A percentile compares a stretch with the other conserved stretches of the same genome.
Conservation (phyloP, 2,888 invertebrate genomes). For the Drosophila peninsularis region DNA sequence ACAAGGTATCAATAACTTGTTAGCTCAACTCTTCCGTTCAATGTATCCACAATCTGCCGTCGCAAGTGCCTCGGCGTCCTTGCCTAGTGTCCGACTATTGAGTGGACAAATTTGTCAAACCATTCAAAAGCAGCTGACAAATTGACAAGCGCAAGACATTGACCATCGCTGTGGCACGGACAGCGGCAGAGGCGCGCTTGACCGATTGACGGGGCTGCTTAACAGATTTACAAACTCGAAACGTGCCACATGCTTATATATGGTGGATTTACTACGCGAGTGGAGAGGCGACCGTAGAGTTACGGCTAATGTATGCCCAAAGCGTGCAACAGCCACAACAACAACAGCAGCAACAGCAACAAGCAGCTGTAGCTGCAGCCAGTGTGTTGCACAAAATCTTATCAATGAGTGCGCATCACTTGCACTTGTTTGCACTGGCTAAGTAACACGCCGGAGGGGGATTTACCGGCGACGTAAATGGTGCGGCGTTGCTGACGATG, state of each 20-base stretch:
- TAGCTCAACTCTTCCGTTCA: not conserved
- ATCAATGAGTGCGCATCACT: slow-evolving; percentile 80
- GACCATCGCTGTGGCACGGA: slow-evolving; percentile 34
- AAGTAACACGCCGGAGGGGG: slow-evolving; percentile 24
- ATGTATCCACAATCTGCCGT: not conserved
- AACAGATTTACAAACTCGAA: slow-evolving; percentile 64
- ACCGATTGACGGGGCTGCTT: slow-evolving; percentile 59
- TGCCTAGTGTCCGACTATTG: slow-evolving; percentile 8
- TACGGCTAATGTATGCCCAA: slow-evolving; percentile 75
- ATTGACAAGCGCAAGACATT: slow-evolving; percentile 49
- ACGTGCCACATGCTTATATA: slow-evolving; percentile 71
- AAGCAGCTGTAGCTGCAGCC: slow-evolving; percentile 7
- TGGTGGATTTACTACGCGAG: slow-evolving; percentile 62
- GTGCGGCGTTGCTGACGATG: slow-evolving; percentile 51
- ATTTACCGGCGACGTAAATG: slow-evolving; percentile 72
- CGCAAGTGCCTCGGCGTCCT: slow-evolving; percentile 10
- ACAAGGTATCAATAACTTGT: not conserved
- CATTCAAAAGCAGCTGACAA: slow-evolving; percentile 41
- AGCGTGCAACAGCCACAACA: slow-evolving; percentile 39
- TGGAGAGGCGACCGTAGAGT: slow-evolving; percentile 1
- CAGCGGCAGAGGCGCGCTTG: slow-evolving; percentile 29
- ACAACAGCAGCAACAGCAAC: slow-evolving; percentile 20
- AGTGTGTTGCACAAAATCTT: slow-evolving; percentile 71
- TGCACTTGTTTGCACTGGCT: slow-evolving; percentile 76
- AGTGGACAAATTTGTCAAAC: slow-evolving; percentile 19